Evolutionary conservation across 2,888 invertebrate species (phyloP).

Genomic region (Willowsia nigromaculata): DNA sequence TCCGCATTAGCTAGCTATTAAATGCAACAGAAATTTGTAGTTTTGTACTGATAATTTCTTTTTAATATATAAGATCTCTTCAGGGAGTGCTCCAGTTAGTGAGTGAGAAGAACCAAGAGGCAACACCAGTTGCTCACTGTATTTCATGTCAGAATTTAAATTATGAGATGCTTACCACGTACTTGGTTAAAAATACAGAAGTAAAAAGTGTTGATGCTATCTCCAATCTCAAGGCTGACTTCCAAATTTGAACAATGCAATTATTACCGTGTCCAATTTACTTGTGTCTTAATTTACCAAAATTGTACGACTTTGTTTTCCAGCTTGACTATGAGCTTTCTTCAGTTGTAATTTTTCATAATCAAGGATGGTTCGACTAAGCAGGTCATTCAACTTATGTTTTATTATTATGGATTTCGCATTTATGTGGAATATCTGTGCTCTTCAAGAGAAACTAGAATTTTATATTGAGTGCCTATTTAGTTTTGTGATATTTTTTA

Average conservation of each 20-base stretch:
- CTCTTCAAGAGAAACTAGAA: constrained; percentile 15
- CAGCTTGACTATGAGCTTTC: background rate
- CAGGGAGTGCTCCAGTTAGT: background rate
- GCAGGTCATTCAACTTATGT: constrained; percentile 56
- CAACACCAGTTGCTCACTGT: constrained; percentile 23
- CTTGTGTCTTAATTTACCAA: background rate
- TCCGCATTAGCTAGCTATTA: background rate
- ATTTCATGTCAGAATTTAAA: constrained; percentile 30
- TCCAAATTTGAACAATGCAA: background rate
- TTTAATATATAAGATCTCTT: constrained; percentile 38
- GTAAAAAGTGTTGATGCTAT: background rate
- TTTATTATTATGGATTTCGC: constrained; percentile 5
- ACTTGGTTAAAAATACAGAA: background rate
- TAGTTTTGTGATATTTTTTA: constrained; percentile 1
- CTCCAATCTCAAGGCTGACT: constrained; percentile 6
- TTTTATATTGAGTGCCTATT: background rate
- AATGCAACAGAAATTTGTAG: background rate
- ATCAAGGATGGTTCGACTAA: background rate
- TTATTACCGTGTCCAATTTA: background rate
- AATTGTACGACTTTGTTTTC: background rate
- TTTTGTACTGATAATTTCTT: constrained; percentile 50
- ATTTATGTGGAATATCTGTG: constrained; percentile 22
- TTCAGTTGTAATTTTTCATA: no score
- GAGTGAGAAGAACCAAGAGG: background rate
- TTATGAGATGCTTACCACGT: constrained; percentile 29